Conservation (phyloP, 53 echinoderm and acorn worm species). For the Antedon mediterranea region DNA sequence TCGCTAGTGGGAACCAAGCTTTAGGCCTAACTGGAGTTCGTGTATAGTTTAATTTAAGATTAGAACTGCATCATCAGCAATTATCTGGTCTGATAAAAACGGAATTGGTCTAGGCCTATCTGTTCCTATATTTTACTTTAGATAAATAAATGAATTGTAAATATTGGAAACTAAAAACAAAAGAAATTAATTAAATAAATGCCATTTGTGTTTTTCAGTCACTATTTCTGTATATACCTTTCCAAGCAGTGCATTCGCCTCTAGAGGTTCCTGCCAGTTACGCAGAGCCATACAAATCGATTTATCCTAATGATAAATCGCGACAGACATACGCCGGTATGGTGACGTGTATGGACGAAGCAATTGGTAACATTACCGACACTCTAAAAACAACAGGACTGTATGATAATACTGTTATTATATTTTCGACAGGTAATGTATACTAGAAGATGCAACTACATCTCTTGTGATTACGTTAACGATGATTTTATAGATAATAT, state of each 20-base stretch:
- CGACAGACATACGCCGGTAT: constrained; percentile 59
- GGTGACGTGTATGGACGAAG: constrained; percentile 83
- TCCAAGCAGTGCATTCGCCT: constrained; percentile 3
- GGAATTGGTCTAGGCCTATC: too few species aligned
- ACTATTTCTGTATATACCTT: background rate
- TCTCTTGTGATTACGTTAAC: too few species aligned
- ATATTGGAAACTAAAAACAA: too few species aligned
- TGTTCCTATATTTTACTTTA: background rate
- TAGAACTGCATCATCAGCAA: background rate
- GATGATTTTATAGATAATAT: too few species aligned
- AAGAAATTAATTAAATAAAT: too few species aligned
- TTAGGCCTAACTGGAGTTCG: too few species aligned
- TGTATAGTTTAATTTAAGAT: too few species aligned
- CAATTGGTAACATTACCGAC: constrained; percentile 58
- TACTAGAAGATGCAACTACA: too few species aligned
- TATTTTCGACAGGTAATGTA: constrained; percentile 61
- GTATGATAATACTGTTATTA: constrained; percentile 58
- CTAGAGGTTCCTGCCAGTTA: background rate
- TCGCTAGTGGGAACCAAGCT: too few species aligned
- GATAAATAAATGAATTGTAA: too few species aligned
- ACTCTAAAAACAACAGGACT: constrained; percentile 36
- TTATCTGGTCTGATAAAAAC: too few species aligned
- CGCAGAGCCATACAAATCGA: background rate
- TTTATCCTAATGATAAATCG: constrained; percentile 6
- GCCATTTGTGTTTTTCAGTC: constrained; percentile 1